Conservation (phyloP, 2,888 invertebrate genomes). For the Spisula subtruncata region DNA sequence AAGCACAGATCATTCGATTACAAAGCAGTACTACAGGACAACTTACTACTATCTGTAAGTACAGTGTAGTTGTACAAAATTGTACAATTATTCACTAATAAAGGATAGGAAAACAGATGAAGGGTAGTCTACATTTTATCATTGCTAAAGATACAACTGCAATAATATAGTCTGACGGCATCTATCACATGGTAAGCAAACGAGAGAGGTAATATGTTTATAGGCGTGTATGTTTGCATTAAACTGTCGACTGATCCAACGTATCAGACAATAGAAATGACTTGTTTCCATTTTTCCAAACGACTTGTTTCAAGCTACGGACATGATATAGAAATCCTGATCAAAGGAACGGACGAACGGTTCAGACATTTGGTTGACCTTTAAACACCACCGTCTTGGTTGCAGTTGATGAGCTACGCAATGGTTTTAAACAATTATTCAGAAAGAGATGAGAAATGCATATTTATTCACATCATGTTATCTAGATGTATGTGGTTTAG, state of each 20-base stretch:
- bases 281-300: not conserved
- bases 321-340: not conserved
- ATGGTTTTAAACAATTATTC: not conserved
- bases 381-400: not conserved
- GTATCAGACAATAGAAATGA: not conserved
- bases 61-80: no score
- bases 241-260: not conserved
- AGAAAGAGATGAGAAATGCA: no score
- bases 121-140: no score
- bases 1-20: no score
- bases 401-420: not conserved
- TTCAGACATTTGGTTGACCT: not conserved
- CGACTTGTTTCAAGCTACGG: not conserved
- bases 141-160: no score
- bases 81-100: no score
- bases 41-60: no score
- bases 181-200: not conserved
- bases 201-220: not conserved
- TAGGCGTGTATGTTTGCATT: not conserved
- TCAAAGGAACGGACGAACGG: not conserved
- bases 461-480: no score
- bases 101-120: no score
- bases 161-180: not conserved
- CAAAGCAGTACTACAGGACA: no score
- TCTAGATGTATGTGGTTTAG: no score